phyloP scores from a whole-genome alignment of 2,113 vertebrate genomes.

The Callaeas wilsoni region DNA sequence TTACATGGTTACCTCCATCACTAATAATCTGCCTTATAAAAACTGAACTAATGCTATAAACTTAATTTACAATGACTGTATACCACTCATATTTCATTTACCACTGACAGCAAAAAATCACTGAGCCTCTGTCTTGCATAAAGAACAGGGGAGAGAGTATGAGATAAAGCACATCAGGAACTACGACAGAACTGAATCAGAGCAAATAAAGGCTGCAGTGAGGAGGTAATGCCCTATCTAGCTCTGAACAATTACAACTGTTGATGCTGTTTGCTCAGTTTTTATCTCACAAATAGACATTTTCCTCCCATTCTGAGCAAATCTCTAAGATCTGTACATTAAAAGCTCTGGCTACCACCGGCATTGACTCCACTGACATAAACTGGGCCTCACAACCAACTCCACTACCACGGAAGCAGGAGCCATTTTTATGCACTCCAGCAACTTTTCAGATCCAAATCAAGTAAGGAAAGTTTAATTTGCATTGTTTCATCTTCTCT shows the following conservation, averaged over 20 bases:
- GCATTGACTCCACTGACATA: background rate
- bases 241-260: background rate
- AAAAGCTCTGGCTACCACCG: background rate
- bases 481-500: background rate
- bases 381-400: background rate
- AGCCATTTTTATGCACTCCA: background rate
- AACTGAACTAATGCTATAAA: constrained; percentile 33
- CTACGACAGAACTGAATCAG: background rate
- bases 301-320: background rate
- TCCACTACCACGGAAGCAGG: background rate
- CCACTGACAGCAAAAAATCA: background rate
- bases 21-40: constrained; percentile 41
- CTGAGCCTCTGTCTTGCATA: constrained; percentile 6
- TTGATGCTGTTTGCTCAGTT: background rate
- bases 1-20: constrained; percentile 9
- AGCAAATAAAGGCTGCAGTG: background rate
- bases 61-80: constrained; percentile 33
- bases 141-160: background rate
- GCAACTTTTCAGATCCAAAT: background rate
- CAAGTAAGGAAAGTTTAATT: background rate
- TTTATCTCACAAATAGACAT: background rate
- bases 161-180: background rate
- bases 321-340: background rate
- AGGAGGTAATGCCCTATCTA: background rate
- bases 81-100: background rate